A percentile compares a stretch with the other conserved stretches of the same genome.
Conservation (phyloP, 2,113 vertebrate species). For the Cavia aperea region DNA sequence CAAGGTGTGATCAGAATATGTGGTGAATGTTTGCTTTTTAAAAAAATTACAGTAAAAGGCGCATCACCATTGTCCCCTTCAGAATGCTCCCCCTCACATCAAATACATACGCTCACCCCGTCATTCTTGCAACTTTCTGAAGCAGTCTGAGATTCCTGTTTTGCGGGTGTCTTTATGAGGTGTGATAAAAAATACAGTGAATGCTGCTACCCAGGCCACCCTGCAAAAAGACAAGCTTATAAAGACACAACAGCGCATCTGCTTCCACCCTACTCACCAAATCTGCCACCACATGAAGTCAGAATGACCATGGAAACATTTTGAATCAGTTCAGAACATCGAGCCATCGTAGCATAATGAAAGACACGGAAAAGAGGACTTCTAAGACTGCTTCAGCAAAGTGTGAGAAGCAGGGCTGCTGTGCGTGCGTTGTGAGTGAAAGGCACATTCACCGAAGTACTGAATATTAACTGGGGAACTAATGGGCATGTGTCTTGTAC, state of each 20-base stretch:
- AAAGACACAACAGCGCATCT: not conserved
- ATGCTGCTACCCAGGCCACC: not conserved
- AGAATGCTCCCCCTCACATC: not conserved
- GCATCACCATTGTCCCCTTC: not conserved
- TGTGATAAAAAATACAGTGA: not conserved
- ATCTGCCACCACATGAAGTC: not conserved
- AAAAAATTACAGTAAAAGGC: not conserved
- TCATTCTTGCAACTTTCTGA: not conserved
- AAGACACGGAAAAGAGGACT: not conserved
- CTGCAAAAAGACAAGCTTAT: not conserved
- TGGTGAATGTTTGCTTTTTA: not conserved
- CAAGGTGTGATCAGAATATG: not conserved
- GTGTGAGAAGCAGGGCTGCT: not conserved
- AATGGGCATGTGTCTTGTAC: not conserved
- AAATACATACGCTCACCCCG: not conserved
- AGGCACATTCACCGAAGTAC: too few relatives aligned
- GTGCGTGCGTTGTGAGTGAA: not conserved
- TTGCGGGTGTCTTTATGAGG: not conserved
- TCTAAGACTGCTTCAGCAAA: not conserved
- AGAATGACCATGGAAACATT: not conserved
- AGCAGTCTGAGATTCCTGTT: not conserved
- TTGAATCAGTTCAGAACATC: not conserved
- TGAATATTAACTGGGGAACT: not conserved
- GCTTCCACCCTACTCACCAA: not conserved
- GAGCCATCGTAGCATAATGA: not conserved